Evolutionary conservation across 2,888 invertebrate species (phyloP).

Genomic region (Clusia tigrina): DNA sequence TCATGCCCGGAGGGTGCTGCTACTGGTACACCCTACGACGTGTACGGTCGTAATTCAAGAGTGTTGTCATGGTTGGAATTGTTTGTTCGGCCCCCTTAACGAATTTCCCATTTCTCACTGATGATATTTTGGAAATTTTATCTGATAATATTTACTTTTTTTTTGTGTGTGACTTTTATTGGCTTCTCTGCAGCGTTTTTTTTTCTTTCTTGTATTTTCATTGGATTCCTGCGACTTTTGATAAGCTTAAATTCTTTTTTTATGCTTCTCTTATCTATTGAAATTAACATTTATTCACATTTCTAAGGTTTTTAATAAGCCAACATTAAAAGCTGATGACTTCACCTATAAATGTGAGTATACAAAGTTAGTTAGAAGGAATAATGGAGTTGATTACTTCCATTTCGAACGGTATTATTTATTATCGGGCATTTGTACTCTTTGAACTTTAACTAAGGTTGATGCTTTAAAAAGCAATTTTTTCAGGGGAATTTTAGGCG

Average conservation of each 20-base stretch:
- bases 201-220: neutral
- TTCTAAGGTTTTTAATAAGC: too few relatives aligned
- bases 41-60: neutral
- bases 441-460: too few relatives aligned
- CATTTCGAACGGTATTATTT: too few relatives aligned
- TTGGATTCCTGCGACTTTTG: neutral
- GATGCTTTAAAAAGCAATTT: too few relatives aligned
- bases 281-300: constrained; percentile 1
- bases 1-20: neutral
- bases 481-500: too few relatives aligned
- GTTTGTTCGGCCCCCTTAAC: neutral
- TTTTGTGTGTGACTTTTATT: constrained; percentile 5
- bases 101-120: neutral
- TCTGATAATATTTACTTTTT: constrained; percentile 1
- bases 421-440: too few relatives aligned
- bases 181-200: neutral
- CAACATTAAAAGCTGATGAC: too few relatives aligned
- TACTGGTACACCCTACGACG: too few relatives aligned
- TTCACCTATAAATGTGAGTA: too few relatives aligned
- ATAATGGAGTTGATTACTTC: too few relatives aligned
- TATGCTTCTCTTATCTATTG: neutral
- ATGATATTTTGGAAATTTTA: constrained; percentile 9
- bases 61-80: neutral
- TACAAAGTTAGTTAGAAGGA: too few relatives aligned
- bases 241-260: neutral